These are phyloP conservation scores for Planiliza haematocheilus DNA, from an alignment of 2,113 vertebrate genomes.

Conservation along the genomic window DNA sequence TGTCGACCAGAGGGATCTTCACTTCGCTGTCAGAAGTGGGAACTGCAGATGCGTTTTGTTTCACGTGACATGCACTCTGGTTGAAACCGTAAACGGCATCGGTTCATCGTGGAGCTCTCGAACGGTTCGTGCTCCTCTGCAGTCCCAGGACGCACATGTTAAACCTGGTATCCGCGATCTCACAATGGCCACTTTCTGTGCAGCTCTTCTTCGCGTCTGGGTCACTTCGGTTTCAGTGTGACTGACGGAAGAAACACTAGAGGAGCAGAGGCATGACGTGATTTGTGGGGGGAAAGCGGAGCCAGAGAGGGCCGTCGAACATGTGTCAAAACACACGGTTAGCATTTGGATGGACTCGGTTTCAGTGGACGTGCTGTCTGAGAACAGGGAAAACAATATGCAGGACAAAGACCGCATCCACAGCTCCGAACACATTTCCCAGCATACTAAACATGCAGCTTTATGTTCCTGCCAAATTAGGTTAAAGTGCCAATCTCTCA, in stretches of 20 bases:
- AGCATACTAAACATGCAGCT: conserved; percentile 31
- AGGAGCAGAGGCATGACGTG: conserved; percentile 29
- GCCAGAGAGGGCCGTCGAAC: conserved; percentile 14
- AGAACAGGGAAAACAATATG: conserved; percentile 25
- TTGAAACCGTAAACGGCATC: conserved; percentile 70
- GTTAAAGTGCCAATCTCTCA: conserved; percentile 33
- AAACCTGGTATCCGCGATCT: conserved; percentile 49
- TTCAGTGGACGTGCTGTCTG: conserved; percentile 29
- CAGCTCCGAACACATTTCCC: conserved; percentile 47
- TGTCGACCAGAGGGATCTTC: conserved; percentile 52
- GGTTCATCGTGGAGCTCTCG: conserved; percentile 55
- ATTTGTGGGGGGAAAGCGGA: conserved; percentile 29
- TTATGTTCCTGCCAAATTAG: conserved; percentile 58
- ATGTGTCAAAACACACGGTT: conserved; percentile 51
- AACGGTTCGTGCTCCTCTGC: conserved; percentile 31
- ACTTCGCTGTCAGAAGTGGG: conserved; percentile 71
- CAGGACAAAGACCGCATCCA: conserved; percentile 55
- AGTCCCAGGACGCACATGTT: conserved; percentile 39
- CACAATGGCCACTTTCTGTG: conserved; percentile 30
- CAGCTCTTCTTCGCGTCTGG: conserved; percentile 36
- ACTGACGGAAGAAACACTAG: conserved; percentile 53
- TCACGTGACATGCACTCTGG: conserved; percentile 65
- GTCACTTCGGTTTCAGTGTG: conserved; percentile 47
- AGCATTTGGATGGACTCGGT: conserved; percentile 22
- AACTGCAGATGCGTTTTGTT: conserved; percentile 71